Evolutionary conservation across 2,113 vertebrate genomes (phyloP), one percentile per base, ranked within the genome.

Genomic region (Clinocottus analis): DNA sequence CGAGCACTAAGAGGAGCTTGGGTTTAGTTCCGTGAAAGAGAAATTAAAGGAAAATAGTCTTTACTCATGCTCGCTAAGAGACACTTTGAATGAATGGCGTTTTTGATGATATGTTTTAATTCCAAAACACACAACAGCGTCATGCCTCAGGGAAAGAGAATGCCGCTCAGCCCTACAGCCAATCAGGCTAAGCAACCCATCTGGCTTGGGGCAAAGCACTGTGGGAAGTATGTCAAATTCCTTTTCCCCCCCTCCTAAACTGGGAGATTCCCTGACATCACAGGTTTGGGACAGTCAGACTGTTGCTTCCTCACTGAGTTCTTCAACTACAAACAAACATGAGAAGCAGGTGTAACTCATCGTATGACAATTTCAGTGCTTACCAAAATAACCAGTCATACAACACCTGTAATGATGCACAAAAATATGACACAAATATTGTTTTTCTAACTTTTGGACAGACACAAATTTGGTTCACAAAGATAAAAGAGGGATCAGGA

Each of bases 141-240:
- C 33, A 21, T 35, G 58, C 75, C 68, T 72, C 27, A 2, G 43
- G 62, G 75, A 66, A 41, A 83, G n/a, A 81, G 49, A 90, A 92
- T 87, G 83, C 68, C 79, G 74, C 69, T 70, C 63, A 70, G 41
- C 73, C 10, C 60, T 25, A 33, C 79, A 86, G 84, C 93, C 92
- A 94, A 92, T 93, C 90, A 90, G 84, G 72, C 82, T 87, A 70
- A 77, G 41, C 35, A 37, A 90, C 90, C 89, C 87, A 88, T 90
- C 81, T 87, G 80, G 83, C 67, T 71, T 69, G 61, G 72, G 85
- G 76, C 59, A 91, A 91, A 91, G 90, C 92, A 87, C 90, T 93
- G 91, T 94, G 93, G 90, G 93, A 94, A 94, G 89, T 93, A 85
- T 94, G 93, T 93, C 92, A 94, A 89, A 91, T 92, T 91, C 87